Evolutionary conservation across 2,113 vertebrate species (phyloP).

Genomic region (Oreocharis arfaki): DNA sequence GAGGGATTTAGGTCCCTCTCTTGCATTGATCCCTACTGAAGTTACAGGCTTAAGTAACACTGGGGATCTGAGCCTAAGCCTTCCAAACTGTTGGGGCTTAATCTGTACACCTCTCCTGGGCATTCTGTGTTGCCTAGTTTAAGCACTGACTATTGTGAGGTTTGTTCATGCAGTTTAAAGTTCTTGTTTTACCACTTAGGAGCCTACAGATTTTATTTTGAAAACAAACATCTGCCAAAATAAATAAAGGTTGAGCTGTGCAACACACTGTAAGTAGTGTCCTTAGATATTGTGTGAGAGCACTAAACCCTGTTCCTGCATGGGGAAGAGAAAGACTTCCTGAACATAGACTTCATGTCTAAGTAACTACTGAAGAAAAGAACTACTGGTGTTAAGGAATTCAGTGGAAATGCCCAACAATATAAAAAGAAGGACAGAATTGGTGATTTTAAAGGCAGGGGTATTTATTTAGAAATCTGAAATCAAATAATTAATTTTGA

Average conservation of each 20-base stretch:
- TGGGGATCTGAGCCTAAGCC: background rate
- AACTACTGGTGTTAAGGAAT: background rate
- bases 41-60: background rate
- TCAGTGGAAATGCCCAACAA: background rate
- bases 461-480: background rate
- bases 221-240: background rate
- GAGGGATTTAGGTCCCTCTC: background rate
- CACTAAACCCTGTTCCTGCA: fast-evolving
- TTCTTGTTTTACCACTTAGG: background rate
- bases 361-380: background rate
- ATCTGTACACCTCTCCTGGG: background rate
- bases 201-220: background rate
- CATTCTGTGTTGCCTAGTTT: background rate
- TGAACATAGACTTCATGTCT: background rate
- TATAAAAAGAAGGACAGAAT: background rate
- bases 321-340: background rate
- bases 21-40: background rate
- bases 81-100: background rate
- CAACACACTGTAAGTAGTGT: background rate
- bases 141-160: background rate
- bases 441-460: background rate
- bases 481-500: background rate
- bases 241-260: background rate
- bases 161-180: background rate
- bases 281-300: background rate